Evolutionary conservation across 35 echinoderm and acorn worm species (phyloP).

Genomic region (Acanthaster planci): DNA sequence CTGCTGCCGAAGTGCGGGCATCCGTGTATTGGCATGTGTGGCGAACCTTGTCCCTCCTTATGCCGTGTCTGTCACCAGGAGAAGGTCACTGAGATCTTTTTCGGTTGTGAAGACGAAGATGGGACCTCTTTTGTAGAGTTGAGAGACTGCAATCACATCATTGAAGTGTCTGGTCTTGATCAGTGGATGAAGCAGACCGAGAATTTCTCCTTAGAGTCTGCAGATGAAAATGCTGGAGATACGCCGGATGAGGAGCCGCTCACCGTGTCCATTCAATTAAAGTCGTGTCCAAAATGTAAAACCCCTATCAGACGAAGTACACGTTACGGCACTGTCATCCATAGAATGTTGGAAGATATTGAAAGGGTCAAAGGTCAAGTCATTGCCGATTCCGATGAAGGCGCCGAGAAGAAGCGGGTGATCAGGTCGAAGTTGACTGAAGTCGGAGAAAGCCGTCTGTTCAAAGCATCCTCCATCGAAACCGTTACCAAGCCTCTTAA

Average conservation of each 20-base stretch:
- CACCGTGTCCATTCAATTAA: constrained; percentile 43
- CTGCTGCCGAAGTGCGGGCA: constrained; percentile 36
- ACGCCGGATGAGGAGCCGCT: neutral
- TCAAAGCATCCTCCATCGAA: neutral
- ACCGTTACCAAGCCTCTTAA: neutral
- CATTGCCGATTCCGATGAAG: constrained; percentile 30
- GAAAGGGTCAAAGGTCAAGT: constrained; percentile 69
- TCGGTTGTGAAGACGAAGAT: constrained; percentile 82
- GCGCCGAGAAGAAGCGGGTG: neutral
- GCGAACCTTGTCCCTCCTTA: constrained; percentile 62
- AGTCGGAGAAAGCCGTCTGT: neutral
- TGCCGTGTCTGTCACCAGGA: constrained; percentile 63
- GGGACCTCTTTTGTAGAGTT: constrained; percentile 49
- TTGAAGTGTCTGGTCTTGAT: constrained; percentile 56
- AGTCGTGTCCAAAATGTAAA: constrained; percentile 82
- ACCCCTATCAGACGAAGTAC: constrained; percentile 78
- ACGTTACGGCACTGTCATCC: constrained; percentile 75
- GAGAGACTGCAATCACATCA: constrained; percentile 50
- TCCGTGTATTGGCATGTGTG: constrained; percentile 72
- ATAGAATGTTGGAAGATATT: constrained; percentile 65
- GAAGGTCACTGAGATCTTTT: constrained; percentile 77
- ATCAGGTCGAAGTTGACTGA: neutral
- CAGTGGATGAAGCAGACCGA: constrained; percentile 24
- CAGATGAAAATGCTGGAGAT: constrained; percentile 36
- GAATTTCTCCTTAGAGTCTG: neutral